Evolutionary conservation across 2,888 invertebrate genomes (phyloP).

Genomic region (Drosophila tripunctata): DNA sequence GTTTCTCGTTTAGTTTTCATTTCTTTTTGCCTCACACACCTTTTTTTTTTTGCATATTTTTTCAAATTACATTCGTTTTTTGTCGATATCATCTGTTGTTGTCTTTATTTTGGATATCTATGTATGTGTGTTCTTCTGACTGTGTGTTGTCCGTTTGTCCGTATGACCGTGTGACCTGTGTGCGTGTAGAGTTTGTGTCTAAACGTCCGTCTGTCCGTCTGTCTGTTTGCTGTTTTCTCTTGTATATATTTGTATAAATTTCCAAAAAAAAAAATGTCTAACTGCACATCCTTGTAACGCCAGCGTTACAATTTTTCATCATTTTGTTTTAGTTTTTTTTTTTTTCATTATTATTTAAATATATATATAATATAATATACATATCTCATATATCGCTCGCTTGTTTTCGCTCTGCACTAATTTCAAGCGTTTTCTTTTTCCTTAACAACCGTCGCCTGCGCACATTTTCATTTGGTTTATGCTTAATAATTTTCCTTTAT

Average conservation of each 20-base stretch:
- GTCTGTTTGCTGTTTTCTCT: slow-evolving; percentile 27
- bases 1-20: slow-evolving; percentile 30
- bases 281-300: slow-evolving; percentile 70
- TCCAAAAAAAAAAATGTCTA: slow-evolving; percentile 61
- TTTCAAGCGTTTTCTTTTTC: slow-evolving; percentile 38
- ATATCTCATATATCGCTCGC: slow-evolving; percentile 40
- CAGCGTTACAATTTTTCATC: slow-evolving; percentile 65
- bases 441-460: slow-evolving; percentile 74
- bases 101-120: slow-evolving; percentile 3
- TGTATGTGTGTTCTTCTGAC: slow-evolving; percentile 6
- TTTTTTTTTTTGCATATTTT: slow-evolving; percentile 20
- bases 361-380: slow-evolving; percentile 47
- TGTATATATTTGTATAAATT: slow-evolving; percentile 63
- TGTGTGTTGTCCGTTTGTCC: slow-evolving; percentile 14
- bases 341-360: not conserved
- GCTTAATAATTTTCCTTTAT: not conserved
- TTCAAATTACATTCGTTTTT: slow-evolving; percentile 32
- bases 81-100: slow-evolving; percentile 26
- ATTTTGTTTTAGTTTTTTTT: not conserved
- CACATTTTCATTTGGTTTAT: slow-evolving; percentile 33
- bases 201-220: slow-evolving; percentile 7
- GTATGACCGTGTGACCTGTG: slow-evolving; percentile 2
- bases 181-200: slow-evolving; percentile 15
- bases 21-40: slow-evolving; percentile 7
- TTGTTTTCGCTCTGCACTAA: not conserved